Evolutionary conservation across 2,113 vertebrate species (phyloP), one percentile per base, ranked within the genome.

Genomic region (Zosterops hypoxanthus): DNA sequence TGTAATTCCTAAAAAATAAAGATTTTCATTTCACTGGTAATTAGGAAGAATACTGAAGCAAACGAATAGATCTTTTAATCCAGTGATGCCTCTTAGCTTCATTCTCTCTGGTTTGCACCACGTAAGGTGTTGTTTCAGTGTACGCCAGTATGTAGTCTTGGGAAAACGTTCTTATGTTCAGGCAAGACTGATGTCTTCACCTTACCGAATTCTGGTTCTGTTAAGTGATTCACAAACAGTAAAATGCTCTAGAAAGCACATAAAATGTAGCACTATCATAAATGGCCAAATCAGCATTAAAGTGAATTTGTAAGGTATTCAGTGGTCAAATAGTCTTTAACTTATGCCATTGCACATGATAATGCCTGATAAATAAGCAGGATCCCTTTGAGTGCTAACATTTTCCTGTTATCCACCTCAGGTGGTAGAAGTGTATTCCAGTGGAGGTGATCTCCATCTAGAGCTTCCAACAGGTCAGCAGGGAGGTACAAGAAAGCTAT

Each of bases 341-440:
- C 4, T 6, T 8, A 9, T 76, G 33, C 5, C 17, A 14, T 52
- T 60, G 31, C 28, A 26, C 8, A 1, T 75, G 60, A 21, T 59
- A 36, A 41, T 60, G 47, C 8, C 53, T 59, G 61, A 17, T 77
- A 55, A 71, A 21, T 44, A 46, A 70, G 7, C 18, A 55, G 42
- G 5, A 26, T 81, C 31, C 15, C 14, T 82, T 60, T 59, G 50
- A 63, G 24, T n/a, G 4, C 29, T 87, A 47, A 95, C 6, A 4
- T 69, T 57, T 95, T 94, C 39, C 69, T 85, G 6, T 72, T 94
- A 12, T 31, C 24, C 14, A 33, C 61, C 9, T 15, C 82, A 99
- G 99, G 99, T 99, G 61, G 99, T 99, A 92, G 99, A 99, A 98
- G 99, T 99, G 99, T 99, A 99, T 97, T 99, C 99, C 66, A 99